Conservation (phyloP, 2,113 vertebrate species). For the Antennarius striatus region DNA sequence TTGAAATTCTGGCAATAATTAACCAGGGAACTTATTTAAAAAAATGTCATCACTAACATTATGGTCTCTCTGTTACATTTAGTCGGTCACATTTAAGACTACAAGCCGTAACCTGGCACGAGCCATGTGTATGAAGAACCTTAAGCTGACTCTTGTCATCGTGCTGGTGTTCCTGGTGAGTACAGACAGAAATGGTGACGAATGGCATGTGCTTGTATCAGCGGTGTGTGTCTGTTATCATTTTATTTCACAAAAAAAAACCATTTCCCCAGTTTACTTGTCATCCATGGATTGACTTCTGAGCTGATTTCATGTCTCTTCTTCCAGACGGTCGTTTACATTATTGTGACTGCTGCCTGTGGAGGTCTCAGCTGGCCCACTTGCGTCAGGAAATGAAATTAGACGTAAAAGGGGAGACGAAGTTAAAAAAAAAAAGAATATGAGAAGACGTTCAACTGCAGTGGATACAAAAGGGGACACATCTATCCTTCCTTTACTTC, state of each 20-base stretch:
- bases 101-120: conserved; percentile 96
- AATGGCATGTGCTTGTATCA: no score
- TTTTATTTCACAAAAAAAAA: no score
- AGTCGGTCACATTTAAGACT: conserved; percentile 99
- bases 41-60: not conserved
- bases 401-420: conserved; percentile 7
- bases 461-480: conserved; percentile 53
- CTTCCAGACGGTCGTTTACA: conserved; percentile 87
- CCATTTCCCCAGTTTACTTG: no score
- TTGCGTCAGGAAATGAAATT: conserved; percentile 85
- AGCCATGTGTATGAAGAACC: conserved; percentile 99
- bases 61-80: conserved; percentile 11
- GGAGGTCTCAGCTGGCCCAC: conserved; percentile 88
- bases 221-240: no score
- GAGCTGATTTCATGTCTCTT: conserved; percentile 17
- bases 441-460: conserved; percentile 26
- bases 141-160: conserved; percentile 93
- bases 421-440: conserved; percentile 24
- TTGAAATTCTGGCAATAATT: not conserved
- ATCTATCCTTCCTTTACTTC: conserved; percentile 26
- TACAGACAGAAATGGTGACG: conserved; percentile 29
- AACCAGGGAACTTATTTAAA: no score
- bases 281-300: no score
- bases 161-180: conserved; percentile 86
- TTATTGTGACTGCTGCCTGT: conserved; percentile 88